phyloP scores from a whole-genome alignment of 1,140 invertebrate genomes.

The Ctenoplectra terminalis region DNA sequence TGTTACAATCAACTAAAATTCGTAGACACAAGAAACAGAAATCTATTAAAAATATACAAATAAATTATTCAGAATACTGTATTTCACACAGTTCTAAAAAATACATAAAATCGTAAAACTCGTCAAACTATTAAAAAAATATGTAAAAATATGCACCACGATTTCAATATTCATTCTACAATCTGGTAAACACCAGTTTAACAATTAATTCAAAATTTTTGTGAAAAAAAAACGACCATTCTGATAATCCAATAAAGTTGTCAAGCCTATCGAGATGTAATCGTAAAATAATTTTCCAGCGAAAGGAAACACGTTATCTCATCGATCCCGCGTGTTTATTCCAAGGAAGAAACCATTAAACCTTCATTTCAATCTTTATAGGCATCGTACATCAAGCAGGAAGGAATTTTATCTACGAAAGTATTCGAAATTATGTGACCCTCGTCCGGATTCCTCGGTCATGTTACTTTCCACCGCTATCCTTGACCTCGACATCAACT shows the following conservation, averaged over 20 bases:
- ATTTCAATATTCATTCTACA: too few species aligned
- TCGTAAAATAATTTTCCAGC: background rate
- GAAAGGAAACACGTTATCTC: background rate
- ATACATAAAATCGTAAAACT: too few species aligned
- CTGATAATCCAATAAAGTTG: background rate
- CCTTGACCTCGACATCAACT: slow-evolving; percentile 28
- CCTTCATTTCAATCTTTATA: background rate
- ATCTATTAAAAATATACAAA: too few species aligned
- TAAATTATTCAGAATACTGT: too few species aligned
- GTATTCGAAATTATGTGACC: slow-evolving; percentile 26
- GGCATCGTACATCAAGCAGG: background rate
- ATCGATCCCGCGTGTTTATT: background rate
- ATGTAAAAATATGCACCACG: too few species aligned
- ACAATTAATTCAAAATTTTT: background rate
- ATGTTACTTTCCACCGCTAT: slow-evolving; percentile 11
- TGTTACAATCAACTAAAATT: too few species aligned
- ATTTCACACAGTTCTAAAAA: too few species aligned
- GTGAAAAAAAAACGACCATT: background rate
- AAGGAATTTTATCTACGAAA: slow-evolving; percentile 26
- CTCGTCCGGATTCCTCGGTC: slow-evolving; percentile 5
- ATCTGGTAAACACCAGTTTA: too few species aligned
- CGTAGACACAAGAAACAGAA: too few species aligned
- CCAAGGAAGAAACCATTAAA: background rate
- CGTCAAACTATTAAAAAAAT: too few species aligned
- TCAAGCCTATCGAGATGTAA: background rate